These are phyloP conservation scores for Baccha elongata DNA, from an alignment of 2,888 invertebrate genomes.

Conservation along the genomic window DNA sequence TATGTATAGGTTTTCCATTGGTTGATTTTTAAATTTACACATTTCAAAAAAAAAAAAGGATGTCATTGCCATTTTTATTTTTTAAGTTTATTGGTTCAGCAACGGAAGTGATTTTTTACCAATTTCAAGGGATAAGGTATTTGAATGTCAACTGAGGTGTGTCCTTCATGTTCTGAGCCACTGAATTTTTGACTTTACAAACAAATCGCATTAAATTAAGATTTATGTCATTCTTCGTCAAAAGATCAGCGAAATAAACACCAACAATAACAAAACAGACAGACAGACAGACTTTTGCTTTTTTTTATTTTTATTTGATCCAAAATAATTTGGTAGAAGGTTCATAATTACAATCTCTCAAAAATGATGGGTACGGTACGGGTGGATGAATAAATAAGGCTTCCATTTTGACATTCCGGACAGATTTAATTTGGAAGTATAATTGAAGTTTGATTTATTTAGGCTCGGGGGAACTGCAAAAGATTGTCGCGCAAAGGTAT, in stretches of 20 bases:
- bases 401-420: slow-evolving; percentile 40
- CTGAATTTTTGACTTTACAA: background rate
- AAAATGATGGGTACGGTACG: background rate
- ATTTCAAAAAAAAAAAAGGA: background rate
- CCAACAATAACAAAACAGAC: slow-evolving; percentile 13
- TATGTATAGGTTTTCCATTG: background rate
- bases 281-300: background rate
- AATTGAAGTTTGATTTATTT: slow-evolving; percentile 57
- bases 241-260: background rate
- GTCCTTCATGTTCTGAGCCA: slow-evolving; percentile 14
- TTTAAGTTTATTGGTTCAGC: background rate
- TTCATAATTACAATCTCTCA: background rate
- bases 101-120: background rate
- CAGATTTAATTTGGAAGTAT: slow-evolving; percentile 46
- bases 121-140: background rate
- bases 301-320: background rate
- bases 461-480: background rate
- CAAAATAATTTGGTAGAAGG: background rate
- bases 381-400: background rate
- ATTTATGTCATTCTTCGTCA: slow-evolving; percentile 11
- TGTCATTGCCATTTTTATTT: background rate
- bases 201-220: slow-evolving; percentile 4
- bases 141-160: slow-evolving; percentile 4
- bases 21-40: background rate
- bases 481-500: background rate